A percentile compares a stretch with the other conserved stretches of the same genome.
Evolutionary conservation across 2,888 invertebrate species (phyloP).

Genomic region (Amiota mariae): DNA sequence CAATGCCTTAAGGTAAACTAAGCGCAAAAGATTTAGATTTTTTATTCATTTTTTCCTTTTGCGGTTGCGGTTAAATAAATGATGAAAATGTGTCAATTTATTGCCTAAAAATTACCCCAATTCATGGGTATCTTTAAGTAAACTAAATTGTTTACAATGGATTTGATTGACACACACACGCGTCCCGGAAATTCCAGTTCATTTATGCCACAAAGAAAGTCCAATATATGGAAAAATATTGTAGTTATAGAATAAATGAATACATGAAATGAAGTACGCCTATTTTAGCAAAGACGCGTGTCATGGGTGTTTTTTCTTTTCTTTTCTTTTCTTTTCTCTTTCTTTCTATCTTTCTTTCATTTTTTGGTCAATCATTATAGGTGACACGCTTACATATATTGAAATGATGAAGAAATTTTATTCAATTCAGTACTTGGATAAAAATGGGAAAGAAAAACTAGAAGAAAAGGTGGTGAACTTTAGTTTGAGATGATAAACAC

Average conservation of each 20-base stretch:
- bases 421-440: no score
- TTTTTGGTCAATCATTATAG: no score
- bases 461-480: no score
- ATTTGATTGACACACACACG: slow-evolving; percentile 16
- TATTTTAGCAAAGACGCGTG: not conserved
- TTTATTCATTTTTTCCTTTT: not conserved
- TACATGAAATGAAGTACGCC: not conserved
- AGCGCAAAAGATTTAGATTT: no score
- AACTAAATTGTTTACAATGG: slow-evolving; percentile 13
- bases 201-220: not conserved
- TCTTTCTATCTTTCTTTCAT: no score
- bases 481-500: no score
- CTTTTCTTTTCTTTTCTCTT: no score
- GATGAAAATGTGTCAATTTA: slow-evolving; percentile 18
- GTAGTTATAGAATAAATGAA: not conserved
- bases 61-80: slow-evolving; percentile 14
- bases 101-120: slow-evolving; percentile 14
- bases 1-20: not conserved
- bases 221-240: not conserved
- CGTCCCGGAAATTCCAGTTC: not conserved
- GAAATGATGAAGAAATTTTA: no score
- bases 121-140: not conserved
- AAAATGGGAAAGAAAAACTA: no score
- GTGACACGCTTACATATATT: no score
- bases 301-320: not conserved